Percentiles rank a stretch among this genome's conserved stretches.
These are phyloP conservation scores for Sapajus apella DNA, from an alignment of 2,113 vertebrate species.

Conservation along the genomic window DNA sequence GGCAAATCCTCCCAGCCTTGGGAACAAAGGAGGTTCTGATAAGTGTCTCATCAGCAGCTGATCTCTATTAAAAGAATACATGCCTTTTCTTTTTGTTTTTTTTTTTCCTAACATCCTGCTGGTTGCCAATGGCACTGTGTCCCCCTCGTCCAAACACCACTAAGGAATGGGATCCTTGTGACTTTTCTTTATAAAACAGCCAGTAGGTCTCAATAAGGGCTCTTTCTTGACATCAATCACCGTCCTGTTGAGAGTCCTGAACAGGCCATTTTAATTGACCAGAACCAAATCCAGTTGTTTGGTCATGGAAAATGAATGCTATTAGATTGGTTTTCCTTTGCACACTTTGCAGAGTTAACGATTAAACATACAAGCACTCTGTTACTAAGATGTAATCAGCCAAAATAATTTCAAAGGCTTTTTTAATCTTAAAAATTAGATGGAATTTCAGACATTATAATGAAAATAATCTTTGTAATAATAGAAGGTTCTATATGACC, in stretches of 20 bases:
- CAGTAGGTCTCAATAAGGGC: slow-evolving; percentile 66
- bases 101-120: background rate
- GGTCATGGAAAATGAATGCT: slow-evolving; percentile 72
- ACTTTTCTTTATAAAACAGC: slow-evolving; percentile 50
- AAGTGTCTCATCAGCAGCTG: slow-evolving; percentile 37
- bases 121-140: slow-evolving; percentile 7
- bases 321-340: slow-evolving; percentile 71
- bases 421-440: slow-evolving; percentile 37
- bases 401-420: slow-evolving; percentile 39
- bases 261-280: slow-evolving; percentile 75
- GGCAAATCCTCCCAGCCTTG: background rate
- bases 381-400: slow-evolving; percentile 34
- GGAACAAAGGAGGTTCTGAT: slow-evolving; percentile 44
- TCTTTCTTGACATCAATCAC: slow-evolving; percentile 73
- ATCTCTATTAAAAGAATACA: slow-evolving; percentile 58
- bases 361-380: slow-evolving; percentile 60
- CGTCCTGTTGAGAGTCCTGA: slow-evolving; percentile 61
- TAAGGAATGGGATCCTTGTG: slow-evolving; percentile 50
- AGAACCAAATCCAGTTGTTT: slow-evolving; percentile 78
- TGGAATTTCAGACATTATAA: background rate
- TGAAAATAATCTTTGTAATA: slow-evolving; percentile 42
- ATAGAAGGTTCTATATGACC: background rate
- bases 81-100: background rate
- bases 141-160: slow-evolving; percentile 1
- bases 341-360: slow-evolving; percentile 58